Percentiles rank a stretch among this genome's conserved stretches.
phyloP scores from a whole-genome alignment of 2,113 vertebrate species.

The Delphinus delphis region DNA sequence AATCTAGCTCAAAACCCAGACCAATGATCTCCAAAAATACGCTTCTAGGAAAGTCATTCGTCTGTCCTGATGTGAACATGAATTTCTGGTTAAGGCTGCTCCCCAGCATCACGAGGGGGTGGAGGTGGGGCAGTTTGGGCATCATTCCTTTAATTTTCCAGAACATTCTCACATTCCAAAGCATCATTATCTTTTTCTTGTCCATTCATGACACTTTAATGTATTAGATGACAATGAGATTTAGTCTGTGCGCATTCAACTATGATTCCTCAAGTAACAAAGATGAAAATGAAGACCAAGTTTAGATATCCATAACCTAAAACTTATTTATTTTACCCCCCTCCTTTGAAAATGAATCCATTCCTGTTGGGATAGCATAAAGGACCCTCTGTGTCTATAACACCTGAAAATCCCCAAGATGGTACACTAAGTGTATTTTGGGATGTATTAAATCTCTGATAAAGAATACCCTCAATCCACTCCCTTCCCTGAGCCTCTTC shows the following conservation, averaged over 20 bases:
- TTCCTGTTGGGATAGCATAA: conserved; percentile 20
- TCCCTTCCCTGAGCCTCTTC: neutral
- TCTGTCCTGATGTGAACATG: neutral
- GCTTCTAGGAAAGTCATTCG: neutral
- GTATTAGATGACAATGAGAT: conserved; percentile 42
- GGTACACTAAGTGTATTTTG: conserved; percentile 27
- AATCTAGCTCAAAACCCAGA: neutral
- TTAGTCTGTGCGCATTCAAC: conserved; percentile 7
- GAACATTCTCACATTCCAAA: conserved; percentile 16
- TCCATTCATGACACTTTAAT: neutral
- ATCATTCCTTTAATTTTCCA: neutral
- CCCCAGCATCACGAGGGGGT: neutral
- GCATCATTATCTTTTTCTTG: neutral
- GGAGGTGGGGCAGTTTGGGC: neutral
- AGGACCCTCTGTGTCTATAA: conserved; percentile 31
- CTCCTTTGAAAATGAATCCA: conserved; percentile 54
- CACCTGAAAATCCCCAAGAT: conserved; percentile 53
- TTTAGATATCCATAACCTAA: conserved; percentile 15
- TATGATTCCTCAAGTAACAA: conserved; percentile 29
- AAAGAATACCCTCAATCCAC: neutral
- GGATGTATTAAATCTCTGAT: conserved; percentile 51
- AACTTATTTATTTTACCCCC: conserved; percentile 50
- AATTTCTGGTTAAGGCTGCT: neutral
- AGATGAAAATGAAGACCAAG: conserved; percentile 1
- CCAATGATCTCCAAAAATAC: neutral